These are phyloP conservation scores for Lytechinus variegatus DNA, from an alignment of 35 echinoderm and acorn worm genomes.

Conservation along the genomic window DNA sequence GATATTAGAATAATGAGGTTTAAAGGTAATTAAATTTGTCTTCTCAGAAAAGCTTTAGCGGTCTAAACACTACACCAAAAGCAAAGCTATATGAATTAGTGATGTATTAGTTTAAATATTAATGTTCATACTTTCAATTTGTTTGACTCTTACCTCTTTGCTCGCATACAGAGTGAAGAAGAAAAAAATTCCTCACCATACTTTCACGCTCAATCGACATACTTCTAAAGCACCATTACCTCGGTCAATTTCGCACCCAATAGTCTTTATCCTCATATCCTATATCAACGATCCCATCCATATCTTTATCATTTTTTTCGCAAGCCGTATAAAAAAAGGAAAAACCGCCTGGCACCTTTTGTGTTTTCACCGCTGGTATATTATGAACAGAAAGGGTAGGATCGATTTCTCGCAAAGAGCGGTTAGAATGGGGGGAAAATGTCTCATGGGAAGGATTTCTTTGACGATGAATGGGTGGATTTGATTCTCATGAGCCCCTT, in stretches of 20 bases:
- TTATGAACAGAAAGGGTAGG: neutral
- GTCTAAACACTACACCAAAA: too few species aligned
- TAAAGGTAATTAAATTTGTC: too few species aligned
- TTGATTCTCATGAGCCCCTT: too few species aligned
- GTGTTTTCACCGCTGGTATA: neutral
- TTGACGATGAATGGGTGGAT: neutral
- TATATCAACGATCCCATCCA: neutral
- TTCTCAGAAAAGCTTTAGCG: too few species aligned
- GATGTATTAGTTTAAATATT: neutral
- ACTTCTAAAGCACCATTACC: neutral
- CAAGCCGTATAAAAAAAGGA: neutral
- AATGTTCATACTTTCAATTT: neutral
- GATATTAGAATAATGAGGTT: too few species aligned
- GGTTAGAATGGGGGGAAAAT: neutral
- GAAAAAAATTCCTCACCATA: neutral
- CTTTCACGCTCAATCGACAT: neutral
- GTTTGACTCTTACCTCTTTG: neutral
- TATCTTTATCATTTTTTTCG: neutral
- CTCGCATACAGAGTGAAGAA: neutral
- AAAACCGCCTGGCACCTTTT: neutral
- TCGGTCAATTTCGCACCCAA: neutral
- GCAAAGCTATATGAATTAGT: neutral
- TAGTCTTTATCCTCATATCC: neutral
- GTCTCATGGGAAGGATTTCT: neutral
- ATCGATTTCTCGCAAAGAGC: neutral